Percentiles rank a stretch among this genome's conserved stretches.
Conservation (phyloP, 2,113 vertebrate species). For the Bettongia penicillata region DNA sequence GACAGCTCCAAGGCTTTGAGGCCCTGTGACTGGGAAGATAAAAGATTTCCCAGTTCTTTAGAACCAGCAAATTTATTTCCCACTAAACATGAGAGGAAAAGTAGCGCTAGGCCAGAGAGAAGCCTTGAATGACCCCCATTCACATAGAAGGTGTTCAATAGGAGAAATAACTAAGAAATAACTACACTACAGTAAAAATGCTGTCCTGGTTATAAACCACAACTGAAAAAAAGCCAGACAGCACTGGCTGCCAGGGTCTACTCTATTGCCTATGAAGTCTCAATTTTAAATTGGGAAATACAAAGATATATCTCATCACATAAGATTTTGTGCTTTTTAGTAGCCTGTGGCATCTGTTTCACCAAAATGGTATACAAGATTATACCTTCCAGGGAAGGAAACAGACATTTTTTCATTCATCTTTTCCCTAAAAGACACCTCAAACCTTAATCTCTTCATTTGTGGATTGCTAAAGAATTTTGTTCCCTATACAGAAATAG, state of each 20-base stretch:
- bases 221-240: slow-evolving; percentile 47
- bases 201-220: slow-evolving; percentile 51
- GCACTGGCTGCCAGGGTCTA: not conserved
- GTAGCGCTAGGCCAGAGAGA: not conserved
- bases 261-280: not conserved
- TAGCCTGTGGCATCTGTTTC: not conserved
- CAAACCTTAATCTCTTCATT: not conserved
- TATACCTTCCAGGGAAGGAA: slow-evolving; percentile 33
- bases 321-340: not conserved
- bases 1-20: not conserved
- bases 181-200: slow-evolving; percentile 31
- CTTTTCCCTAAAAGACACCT: slow-evolving; percentile 24
- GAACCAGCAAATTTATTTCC: not conserved
- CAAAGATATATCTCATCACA: not conserved
- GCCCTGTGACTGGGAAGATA: not conserved
- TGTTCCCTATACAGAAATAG: slow-evolving; percentile 24
- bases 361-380: slow-evolving; percentile 16
- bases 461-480: slow-evolving; percentile 28
- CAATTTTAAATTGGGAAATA: not conserved
- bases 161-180: slow-evolving; percentile 42
- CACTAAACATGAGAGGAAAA: slow-evolving; percentile 15
- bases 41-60: not conserved
- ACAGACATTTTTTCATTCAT: slow-evolving; percentile 17
- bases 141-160: slow-evolving; percentile 7
- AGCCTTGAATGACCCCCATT: slow-evolving; percentile 49